Evolutionary conservation across 2,113 vertebrate genomes (phyloP).

Genomic region (Phasianus colchicus): DNA sequence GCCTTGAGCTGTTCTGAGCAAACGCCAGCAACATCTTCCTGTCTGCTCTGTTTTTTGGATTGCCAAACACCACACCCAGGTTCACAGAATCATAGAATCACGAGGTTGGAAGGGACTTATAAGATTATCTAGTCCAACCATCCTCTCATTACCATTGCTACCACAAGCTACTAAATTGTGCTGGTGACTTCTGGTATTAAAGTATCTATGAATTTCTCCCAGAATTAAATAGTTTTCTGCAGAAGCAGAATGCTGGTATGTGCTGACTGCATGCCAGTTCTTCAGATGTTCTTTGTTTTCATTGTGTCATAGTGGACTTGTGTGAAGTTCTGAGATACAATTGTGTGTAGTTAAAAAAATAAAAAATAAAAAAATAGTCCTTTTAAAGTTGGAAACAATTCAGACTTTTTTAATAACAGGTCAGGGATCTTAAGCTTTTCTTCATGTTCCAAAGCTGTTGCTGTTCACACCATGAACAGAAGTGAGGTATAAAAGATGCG

Average conservation of each 20-base stretch:
- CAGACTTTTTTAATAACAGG: background rate
- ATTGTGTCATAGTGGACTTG: background rate
- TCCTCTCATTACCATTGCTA: no score
- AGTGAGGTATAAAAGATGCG: background rate
- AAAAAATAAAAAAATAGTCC: background rate
- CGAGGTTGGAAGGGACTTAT: no score
- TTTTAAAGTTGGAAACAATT: background rate
- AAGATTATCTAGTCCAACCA: no score
- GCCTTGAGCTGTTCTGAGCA: background rate
- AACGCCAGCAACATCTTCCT: background rate
- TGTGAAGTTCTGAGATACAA: background rate
- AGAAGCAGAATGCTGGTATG: accelerated
- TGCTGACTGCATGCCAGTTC: background rate
- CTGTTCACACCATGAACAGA: background rate
- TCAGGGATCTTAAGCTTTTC: background rate
- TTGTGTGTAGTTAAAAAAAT: background rate
- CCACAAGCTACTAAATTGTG: background rate
- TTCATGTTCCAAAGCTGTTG: accelerated
- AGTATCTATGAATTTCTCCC: background rate
- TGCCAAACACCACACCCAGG: background rate
- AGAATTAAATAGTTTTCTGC: background rate
- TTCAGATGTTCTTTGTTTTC: background rate
- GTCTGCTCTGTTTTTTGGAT: background rate
- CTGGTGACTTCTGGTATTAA: background rate
- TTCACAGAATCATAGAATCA: background rate